Evolutionary conservation across 2,113 vertebrate genomes (phyloP).

Genomic region (Motacilla alba): DNA sequence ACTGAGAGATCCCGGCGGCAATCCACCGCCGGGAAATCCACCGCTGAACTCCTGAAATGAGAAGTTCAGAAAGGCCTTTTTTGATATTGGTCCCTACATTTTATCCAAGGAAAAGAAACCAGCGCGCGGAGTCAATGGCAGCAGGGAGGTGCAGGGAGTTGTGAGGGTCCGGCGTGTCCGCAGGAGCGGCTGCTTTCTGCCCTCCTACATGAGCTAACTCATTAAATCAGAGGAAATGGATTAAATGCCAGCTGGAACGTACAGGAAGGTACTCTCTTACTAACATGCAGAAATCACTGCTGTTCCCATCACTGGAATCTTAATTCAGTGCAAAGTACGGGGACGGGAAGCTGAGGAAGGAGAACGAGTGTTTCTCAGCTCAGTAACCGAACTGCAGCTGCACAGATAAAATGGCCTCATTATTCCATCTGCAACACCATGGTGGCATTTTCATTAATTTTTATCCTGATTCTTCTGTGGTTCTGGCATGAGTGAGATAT

Average conservation of each 20-base stretch:
- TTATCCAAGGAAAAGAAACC: not conserved
- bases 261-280: not conserved
- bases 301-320: not conserved
- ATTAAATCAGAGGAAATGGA: not conserved
- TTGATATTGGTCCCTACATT: not conserved
- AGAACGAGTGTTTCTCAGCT: not conserved
- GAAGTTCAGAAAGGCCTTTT: not conserved
- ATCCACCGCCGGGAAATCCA: not conserved
- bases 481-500: not conserved
- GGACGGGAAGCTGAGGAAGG: not conserved
- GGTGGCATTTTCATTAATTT: not conserved
- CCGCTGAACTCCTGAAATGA: not conserved
- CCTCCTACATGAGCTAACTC: not conserved
- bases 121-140: fast-evolving
- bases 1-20: not conserved
- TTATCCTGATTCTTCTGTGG: not conserved
- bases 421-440: not conserved
- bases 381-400: not conserved
- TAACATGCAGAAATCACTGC: not conserved
- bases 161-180: too few species aligned
- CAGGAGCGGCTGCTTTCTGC: not conserved
- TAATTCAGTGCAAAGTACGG: not conserved
- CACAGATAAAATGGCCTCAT: not conserved
- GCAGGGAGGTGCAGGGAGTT: not conserved
- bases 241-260: not conserved